Conservation (phyloP, 1,140 invertebrate genomes). For the Scaptomyza hsui region DNA sequence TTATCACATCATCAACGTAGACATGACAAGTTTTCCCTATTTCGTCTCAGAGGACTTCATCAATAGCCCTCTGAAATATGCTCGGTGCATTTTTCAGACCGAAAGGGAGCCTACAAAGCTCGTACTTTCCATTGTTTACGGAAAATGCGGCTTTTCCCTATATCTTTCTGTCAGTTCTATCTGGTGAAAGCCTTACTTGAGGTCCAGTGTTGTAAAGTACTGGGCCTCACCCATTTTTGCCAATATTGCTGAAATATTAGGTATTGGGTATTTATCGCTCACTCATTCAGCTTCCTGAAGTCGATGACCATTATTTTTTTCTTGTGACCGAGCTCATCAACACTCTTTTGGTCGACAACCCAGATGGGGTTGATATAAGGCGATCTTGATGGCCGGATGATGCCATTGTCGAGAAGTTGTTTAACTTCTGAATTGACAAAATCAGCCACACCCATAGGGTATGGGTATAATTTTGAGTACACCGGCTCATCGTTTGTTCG, state of each 20-base stretch:
- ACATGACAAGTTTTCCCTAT: constrained; percentile 7
- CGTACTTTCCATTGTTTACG: constrained; percentile 1
- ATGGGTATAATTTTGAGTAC: background rate
- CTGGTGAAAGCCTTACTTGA: constrained; percentile 1
- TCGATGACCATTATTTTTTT: too few species aligned
- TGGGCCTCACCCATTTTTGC: too few species aligned
- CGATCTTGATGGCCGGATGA: background rate
- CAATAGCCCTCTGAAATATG: background rate
- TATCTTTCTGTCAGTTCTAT: constrained; percentile 4
- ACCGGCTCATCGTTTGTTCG: constrained; percentile 1
- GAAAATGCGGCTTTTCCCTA: constrained; percentile 4
- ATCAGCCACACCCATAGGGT: background rate
- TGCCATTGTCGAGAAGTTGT: background rate
- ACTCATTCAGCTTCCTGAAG: too few species aligned
- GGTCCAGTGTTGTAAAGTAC: background rate
- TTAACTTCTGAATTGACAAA: constrained; percentile 3
- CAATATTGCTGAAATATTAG: too few species aligned
- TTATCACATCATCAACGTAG: background rate
- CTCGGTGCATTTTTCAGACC: constrained; percentile 3
- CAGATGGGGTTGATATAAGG: too few species aligned
- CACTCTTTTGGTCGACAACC: too few species aligned
- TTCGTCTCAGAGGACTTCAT: background rate
- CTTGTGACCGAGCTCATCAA: too few species aligned
- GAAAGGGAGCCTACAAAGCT: background rate
- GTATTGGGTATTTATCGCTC: too few species aligned